Evolutionary conservation across 2,113 vertebrate genomes (phyloP), one percentile per base, ranked within the genome.

Genomic region (Percopsis transmontana): DNA sequence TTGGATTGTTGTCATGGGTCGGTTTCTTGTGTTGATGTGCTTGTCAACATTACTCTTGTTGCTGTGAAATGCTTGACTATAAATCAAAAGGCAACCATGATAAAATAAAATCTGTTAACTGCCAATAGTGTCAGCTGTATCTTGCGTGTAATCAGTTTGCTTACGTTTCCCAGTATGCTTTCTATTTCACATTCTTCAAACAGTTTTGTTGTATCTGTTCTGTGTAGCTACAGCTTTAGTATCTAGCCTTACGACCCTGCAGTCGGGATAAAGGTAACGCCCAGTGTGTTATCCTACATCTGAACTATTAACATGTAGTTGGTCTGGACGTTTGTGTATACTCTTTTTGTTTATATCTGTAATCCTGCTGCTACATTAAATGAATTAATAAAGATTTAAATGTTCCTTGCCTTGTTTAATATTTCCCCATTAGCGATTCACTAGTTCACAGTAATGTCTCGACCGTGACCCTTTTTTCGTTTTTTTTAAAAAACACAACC

Each of bases 241-340:
- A 95, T 94, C 82, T 85, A 89, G 85, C 86, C 89, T 86, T 86
- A 86, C 76, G 55, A 85, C 81, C 87, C 87, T 74, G 70, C 83
- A 74, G 82, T 82, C 64, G 66, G 45, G 82, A 83, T 76, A 70
- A 83, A 81, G 80, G 87, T 89, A 79, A 88, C 87, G 72, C 82
- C 82, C 77, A 72, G 76, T 73, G 86, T 89, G 84, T 91, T 85
- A 72, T 79, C 76, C 82, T 94, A 94, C 94, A 94, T 91, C 81
- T 88, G 93, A 94, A 91, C 81, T 91, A 91, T 85, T 88, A 88
- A 90, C 80, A 90, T 94, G 94, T 98, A 95, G 94, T 97, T 98
- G 94, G 93, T 96, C 94, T 93, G 94, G 92, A 95, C 94, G 96
- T 98, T 98, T 98, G 96, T 98, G 97, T 97, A 97, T 93, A 33